Percentiles rank a stretch among this genome's conserved stretches.
These are phyloP conservation scores for Rhea americana DNA, from an alignment of 2,113 vertebrate genomes.

Conservation along the genomic window DNA sequence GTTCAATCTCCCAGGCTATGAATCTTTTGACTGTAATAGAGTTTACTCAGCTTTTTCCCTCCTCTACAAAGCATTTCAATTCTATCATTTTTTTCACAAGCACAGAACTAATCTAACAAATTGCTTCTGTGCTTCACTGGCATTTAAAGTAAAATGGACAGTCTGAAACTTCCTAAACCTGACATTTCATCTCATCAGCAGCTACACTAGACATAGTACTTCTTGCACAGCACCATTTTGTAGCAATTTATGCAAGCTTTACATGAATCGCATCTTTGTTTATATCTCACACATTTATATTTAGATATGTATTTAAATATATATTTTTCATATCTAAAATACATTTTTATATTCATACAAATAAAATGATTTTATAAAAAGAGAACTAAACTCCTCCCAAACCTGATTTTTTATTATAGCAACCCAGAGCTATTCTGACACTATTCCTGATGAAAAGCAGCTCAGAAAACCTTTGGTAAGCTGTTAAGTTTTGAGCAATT, in stretches of 20 bases:
- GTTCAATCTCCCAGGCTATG: neutral
- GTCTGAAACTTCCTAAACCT: slow-evolving; percentile 17
- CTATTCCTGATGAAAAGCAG: slow-evolving; percentile 9
- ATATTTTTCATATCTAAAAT: neutral
- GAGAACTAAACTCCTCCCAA: neutral
- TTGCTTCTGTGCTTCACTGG: neutral
- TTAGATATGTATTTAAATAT: neutral
- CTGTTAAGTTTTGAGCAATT: neutral
- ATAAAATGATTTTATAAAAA: neutral
- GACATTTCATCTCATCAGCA: slow-evolving; percentile 11
- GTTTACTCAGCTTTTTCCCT: slow-evolving; percentile 21
- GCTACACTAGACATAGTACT: neutral
- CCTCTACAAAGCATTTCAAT: neutral
- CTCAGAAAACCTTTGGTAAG: slow-evolving; percentile 6
- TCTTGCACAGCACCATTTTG: slow-evolving; percentile 12
- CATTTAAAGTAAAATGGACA: neutral
- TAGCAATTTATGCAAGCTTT: neutral
- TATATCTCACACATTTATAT: neutral
- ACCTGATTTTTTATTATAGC: neutral
- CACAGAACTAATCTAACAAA: slow-evolving; percentile 27
- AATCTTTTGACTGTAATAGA: slow-evolving; percentile 14
- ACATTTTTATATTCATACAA: neutral
- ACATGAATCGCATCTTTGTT: neutral
- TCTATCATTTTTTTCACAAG: slow-evolving; percentile 17
- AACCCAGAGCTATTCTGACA: neutral